Conservation (phyloP, 2,888 invertebrate genomes). For the Lasioglossum vierecki region DNA sequence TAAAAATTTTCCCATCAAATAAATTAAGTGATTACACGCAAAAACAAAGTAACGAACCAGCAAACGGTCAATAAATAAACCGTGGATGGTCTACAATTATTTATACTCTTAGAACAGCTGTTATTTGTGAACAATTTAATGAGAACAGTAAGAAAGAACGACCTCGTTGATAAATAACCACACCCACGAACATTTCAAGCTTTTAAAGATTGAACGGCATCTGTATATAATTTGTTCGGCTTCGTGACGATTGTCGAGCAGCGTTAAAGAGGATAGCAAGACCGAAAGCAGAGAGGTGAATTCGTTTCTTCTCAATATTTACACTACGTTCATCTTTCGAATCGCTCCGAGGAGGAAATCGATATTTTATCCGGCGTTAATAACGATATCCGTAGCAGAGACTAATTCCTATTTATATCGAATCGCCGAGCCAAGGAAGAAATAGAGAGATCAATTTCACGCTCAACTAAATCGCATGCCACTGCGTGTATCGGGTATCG, state of each 20-base stretch:
- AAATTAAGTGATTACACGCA: neutral
- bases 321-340: neutral
- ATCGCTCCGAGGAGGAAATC: neutral
- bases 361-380: conserved; percentile 30
- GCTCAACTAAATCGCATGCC: conserved; percentile 56
- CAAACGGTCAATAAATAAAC: neutral
- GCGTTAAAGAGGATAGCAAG: neutral
- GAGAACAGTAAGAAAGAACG: neutral
- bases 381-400: conserved; percentile 22
- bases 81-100: neutral
- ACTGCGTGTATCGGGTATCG: conserved; percentile 31
- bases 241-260: neutral
- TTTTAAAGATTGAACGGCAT: neutral
- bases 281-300: no score
- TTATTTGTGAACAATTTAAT: neutral
- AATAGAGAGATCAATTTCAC: conserved; percentile 63
- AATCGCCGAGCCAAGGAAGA: conserved; percentile 39
- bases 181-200: neutral
- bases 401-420: conserved; percentile 55
- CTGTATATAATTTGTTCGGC: neutral
- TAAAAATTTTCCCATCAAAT: no score
- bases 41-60: neutral
- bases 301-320: neutral
- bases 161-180: neutral
- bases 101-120: neutral